These are phyloP conservation scores for Prionchulus punctatus DNA, from an alignment of 2,888 invertebrate genomes.

Conservation along the genomic window DNA sequence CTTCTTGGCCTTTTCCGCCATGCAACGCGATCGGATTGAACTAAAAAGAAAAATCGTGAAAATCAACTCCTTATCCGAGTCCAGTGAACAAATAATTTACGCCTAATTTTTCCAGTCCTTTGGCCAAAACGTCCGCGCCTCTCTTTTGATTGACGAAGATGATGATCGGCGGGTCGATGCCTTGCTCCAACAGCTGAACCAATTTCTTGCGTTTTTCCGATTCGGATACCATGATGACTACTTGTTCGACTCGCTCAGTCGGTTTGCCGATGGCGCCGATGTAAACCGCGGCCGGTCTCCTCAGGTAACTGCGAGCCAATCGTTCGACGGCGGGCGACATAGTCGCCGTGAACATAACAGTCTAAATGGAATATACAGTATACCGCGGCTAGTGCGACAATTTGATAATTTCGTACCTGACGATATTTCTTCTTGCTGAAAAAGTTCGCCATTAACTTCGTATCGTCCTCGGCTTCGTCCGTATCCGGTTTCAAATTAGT, in stretches of 20 bases:
- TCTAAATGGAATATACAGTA: slow-evolving; percentile 41
- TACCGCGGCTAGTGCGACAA: no score
- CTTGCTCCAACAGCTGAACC: slow-evolving; percentile 71
- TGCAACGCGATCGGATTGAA: slow-evolving; percentile 93
- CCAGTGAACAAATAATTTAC: slow-evolving; percentile 35
- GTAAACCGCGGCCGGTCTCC: slow-evolving; percentile 89
- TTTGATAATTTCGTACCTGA: slow-evolving; percentile 43
- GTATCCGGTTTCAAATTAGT: slow-evolving; percentile 93
- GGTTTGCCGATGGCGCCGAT: slow-evolving; percentile 94
- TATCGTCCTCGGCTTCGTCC: slow-evolving; percentile 91
- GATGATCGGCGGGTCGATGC: slow-evolving; percentile 89
- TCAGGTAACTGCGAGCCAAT: slow-evolving; percentile 75
- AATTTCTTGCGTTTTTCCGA: slow-evolving; percentile 85
- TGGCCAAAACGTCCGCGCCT: slow-evolving; percentile 90
- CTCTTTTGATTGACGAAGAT: slow-evolving; percentile 99
- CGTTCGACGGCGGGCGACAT: slow-evolving; percentile 98
- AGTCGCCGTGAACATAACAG: slow-evolving; percentile 99
- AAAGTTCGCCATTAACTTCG: slow-evolving; percentile 75
- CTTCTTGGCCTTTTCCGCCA: slow-evolving; percentile 98
- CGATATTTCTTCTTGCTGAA: slow-evolving; percentile 87
- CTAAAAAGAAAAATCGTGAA: slow-evolving; percentile 27
- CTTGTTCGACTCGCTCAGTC: slow-evolving; percentile 90
- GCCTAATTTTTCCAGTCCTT: slow-evolving; percentile 86
- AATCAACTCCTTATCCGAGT: neutral
- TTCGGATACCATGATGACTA: slow-evolving; percentile 84